Percentiles rank a stretch among this genome's conserved stretches.
These are phyloP conservation scores for Crossocerus cetratus DNA, from an alignment of 2,888 invertebrate species.

Conservation along the genomic window DNA sequence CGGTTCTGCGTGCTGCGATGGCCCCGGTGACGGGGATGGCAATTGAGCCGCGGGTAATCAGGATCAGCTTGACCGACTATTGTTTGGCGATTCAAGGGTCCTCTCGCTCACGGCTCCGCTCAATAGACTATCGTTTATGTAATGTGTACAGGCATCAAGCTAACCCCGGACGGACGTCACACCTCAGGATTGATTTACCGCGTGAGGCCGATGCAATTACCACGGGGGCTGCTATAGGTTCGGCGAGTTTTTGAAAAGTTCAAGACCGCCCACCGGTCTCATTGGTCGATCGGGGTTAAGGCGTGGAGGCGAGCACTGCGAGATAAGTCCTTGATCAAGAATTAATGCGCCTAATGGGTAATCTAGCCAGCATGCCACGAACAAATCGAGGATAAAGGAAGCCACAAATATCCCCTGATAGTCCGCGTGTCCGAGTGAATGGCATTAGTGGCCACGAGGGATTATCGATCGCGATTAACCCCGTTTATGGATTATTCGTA, in stretches of 20 bases:
- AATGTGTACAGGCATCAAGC: neutral
- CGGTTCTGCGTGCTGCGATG: slow-evolving; percentile 21
- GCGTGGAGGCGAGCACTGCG: too few species aligned
- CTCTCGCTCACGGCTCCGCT: neutral
- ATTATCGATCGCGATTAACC: slow-evolving; percentile 46
- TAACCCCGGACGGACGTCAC: too few species aligned
- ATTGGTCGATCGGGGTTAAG: too few species aligned
- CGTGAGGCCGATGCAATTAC: too few species aligned
- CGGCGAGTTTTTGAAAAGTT: neutral
- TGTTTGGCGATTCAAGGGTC: slow-evolving; percentile 2
- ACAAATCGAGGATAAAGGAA: neutral
- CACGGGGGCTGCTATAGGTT: too few species aligned
- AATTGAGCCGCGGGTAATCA: neutral
- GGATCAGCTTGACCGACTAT: neutral
- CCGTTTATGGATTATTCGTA: slow-evolving; percentile 35
- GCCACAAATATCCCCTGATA: neutral
- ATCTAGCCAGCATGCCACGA: neutral
- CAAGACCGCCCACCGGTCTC: too few species aligned
- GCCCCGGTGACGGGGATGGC: slow-evolving; percentile 5
- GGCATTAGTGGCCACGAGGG: slow-evolving; percentile 11
- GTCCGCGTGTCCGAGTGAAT: neutral
- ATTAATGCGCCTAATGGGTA: slow-evolving; percentile 20
- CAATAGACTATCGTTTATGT: slow-evolving; percentile 5
- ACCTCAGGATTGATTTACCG: too few species aligned
- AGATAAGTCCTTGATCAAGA: slow-evolving; percentile 1